Evolutionary conservation across 2,797 vertebrate species (phyloP), one percentile per base, ranked within the genome.

Genomic region (Mus minutoides): DNA sequence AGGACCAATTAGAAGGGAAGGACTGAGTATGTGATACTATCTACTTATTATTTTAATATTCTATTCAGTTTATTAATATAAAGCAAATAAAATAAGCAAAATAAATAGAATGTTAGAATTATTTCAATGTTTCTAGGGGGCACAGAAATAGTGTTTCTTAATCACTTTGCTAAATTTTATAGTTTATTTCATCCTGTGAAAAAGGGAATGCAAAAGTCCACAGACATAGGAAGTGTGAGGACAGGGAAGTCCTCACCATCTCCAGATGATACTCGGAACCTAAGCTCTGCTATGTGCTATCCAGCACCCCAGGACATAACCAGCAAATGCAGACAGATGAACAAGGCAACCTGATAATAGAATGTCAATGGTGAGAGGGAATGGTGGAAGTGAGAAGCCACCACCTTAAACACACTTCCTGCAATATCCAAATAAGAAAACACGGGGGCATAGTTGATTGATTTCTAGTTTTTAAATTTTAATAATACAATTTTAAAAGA

Each of bases 41-140:
- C 78, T 17, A 75, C 16, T 85, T 64, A 79, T 19, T 91, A 82
- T 95, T 94, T 96, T 90, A 80, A 95, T n/a, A 93, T 91, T 95
- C 78, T 92, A 49, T 4, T 90, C 52, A 40, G 52, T 24, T 10
- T n/a, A 96, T 22, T 88, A 64, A 60, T 24, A 24, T 24, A 60
- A 94, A 96, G 67, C 3, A 67, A 14, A 0, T 71, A n/a, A 71
- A 69, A 34, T 67, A n/a, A 16, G 24, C 58, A 95, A 92, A 62
- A 34, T 75, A 95, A 94, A 64, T 0, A 85, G 54, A 88, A 90
- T 90, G 21, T 54, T 34, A 95, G 21, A 77, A 73, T 93, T 94
- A 92, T 11, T 84, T 3, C 3, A 90, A 76, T 85, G 11, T 13
- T 46, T 4, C 52, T 69, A n/a, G 16, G 8, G 17, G 2, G 34